Evolutionary conservation across 2,797 vertebrate genomes (phyloP).

Genomic region (Manis pentadactyla): DNA sequence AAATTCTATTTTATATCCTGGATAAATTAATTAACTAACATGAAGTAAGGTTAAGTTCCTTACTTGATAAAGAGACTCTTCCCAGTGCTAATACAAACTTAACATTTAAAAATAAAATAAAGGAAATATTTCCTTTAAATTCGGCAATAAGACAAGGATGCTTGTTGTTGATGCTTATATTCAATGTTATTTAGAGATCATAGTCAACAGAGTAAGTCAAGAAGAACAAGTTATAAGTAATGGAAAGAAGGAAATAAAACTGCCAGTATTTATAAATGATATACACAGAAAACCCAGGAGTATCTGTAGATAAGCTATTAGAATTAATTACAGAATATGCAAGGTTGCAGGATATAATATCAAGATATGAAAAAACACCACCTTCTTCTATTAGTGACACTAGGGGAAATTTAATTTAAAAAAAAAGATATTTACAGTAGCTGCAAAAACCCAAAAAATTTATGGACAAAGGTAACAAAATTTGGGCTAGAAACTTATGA

Average conservation of each 20-base stretch:
- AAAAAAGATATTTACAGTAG: neutral
- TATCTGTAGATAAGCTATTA: neutral
- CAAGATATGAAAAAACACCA: neutral
- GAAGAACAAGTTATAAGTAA: slow-evolving; percentile 17
- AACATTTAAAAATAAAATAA: neutral
- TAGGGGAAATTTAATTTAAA: neutral
- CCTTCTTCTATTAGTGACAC: neutral
- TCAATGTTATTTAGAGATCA: neutral
- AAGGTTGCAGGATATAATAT: neutral
- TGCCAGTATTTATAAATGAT: neutral
- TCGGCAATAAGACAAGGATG: slow-evolving; percentile 15
- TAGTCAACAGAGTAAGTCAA: neutral
- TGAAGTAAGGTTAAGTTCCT: neutral
- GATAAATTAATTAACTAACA: slow-evolving; percentile 1
- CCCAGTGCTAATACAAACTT: neutral
- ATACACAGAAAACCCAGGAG: neutral
- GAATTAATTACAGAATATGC: neutral
- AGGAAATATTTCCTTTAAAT: slow-evolving; percentile 38
- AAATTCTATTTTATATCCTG: neutral
- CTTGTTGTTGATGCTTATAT: neutral
- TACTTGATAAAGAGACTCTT: neutral
- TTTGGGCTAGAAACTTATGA: neutral
- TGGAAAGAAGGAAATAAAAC: slow-evolving; percentile 1
- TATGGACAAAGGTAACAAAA: slow-evolving; percentile 5
- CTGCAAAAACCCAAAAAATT: neutral